Evolutionary conservation across 2,113 vertebrate genomes (phyloP).

Genomic region (Thinocorus orbignyianus): DNA sequence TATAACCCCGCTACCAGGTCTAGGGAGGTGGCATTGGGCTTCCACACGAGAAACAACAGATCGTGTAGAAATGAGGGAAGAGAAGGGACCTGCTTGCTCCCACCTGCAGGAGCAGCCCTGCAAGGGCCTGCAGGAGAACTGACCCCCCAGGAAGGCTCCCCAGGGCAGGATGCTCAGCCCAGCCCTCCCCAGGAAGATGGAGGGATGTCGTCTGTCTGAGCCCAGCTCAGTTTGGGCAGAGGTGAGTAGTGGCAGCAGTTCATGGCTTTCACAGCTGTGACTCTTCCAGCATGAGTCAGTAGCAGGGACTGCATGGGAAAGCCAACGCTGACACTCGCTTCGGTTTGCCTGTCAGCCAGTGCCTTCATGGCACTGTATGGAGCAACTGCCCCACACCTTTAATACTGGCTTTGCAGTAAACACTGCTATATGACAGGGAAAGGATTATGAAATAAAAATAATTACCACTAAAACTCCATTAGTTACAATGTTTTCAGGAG

Average conservation of each 20-base stretch:
- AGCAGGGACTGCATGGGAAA: background rate
- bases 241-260: fast-evolving
- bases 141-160: background rate
- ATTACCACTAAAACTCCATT: constrained; percentile 87
- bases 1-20: fast-evolving
- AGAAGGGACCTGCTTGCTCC: background rate
- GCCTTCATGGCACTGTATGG: background rate
- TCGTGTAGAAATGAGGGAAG: background rate
- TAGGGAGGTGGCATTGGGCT: background rate
- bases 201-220: background rate
- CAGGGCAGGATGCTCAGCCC: background rate
- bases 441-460: constrained; percentile 44
- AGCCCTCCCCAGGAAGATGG: fast-evolving
- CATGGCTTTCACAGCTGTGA: background rate
- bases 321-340: background rate
- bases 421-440: background rate
- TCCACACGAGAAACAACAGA: background rate
- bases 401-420: background rate
- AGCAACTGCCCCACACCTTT: background rate
- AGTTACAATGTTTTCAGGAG: constrained; percentile 73
- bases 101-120: fast-evolving
- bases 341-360: background rate
- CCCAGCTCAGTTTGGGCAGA: background rate
- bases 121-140: background rate
- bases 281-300: background rate